Evolutionary conservation across 1,140 invertebrate species (phyloP), one percentile per base, ranked within the genome.

Genomic region (Globodera rostochiensis): DNA sequence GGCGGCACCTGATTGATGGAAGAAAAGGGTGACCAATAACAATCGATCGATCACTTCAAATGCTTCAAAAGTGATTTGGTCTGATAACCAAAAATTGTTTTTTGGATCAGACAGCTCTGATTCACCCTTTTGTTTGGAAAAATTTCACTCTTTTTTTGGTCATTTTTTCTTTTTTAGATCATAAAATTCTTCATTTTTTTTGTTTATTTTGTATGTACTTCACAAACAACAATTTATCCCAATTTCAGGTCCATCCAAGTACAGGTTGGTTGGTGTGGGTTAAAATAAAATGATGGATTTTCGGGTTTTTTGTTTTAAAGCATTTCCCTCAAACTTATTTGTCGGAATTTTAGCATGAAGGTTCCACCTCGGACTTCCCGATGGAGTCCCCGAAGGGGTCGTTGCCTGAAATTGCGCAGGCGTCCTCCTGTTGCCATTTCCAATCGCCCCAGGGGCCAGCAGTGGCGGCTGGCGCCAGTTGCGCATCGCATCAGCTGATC

Each of bases 341-440:
- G 15, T 7, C 36, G 36, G 36, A 36, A 36, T 53, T 11, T 46
- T 53, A 76, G 74, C 57, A 76, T 76, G 74, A 76, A 57, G 74
- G 74, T n/a, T 76, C 74, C 2, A 66, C 36, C 46, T 76, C 74
- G 6, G 74, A 76, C 46, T 76, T 76, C 46, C 74, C 74, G n/a
- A 76, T 76, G 74, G 66, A 64, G 74, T 76, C 47, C 74, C 74
- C 66, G 74, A 76, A 76, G 47, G 57, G 50, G 74, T 50, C 46
- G 49, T 50, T n/a, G 74, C 50, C 66, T 13, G 74, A 46, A 66
- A 64, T 64, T 64, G 57, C 19, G 11, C 11, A 13, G 19, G 57
- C 57, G 2, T 64, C 57, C 57, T 64, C 57, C 15, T 64, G 57
- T 19, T 64, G 57, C 57, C 57, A 64, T 15, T 64, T 64, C 57